Evolutionary conservation across 2,113 vertebrate genomes (phyloP).

Genomic region (Sterna hirundo): DNA sequence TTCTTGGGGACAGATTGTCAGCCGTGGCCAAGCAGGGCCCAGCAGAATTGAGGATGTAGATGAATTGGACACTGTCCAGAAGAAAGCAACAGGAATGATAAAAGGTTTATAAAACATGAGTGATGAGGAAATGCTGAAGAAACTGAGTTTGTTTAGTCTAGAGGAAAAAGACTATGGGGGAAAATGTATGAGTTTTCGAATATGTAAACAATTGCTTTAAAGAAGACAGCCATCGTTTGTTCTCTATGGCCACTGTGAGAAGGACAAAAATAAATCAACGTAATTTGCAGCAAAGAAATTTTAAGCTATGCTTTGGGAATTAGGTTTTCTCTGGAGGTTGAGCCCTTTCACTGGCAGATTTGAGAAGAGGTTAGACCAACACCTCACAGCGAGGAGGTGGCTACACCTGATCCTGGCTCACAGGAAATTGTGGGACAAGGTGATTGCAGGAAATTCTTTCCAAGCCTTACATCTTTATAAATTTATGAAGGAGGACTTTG

Average conservation of each 20-base stretch:
- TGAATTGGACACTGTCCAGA: slow-evolving; percentile 43
- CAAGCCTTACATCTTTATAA: not conserved
- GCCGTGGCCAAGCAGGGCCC: not conserved
- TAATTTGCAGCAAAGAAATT: not conserved
- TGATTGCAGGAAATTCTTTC: not conserved
- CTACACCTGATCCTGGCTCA: not conserved
- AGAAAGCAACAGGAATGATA: slow-evolving; percentile 29
- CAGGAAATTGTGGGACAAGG: not conserved
- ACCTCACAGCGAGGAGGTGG: not conserved
- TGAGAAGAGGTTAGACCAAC: not conserved
- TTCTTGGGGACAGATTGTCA: not conserved
- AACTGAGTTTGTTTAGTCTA: slow-evolving; percentile 68
- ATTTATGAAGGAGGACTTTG: not conserved
- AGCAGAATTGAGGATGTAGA: not conserved
- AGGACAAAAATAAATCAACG: not conserved
- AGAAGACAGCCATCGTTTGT: slow-evolving; percentile 13
- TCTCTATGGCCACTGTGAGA: not conserved
- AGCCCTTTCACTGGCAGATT: not conserved
- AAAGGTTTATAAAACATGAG: slow-evolving; percentile 44
- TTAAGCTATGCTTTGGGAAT: not conserved
- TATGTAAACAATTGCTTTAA: slow-evolving; percentile 30
- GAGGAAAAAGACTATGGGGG: slow-evolving; percentile 8
- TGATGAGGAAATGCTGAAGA: slow-evolving; percentile 55
- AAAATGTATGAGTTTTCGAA: not conserved
- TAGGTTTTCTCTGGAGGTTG: not conserved